A percentile compares a stretch with the other conserved stretches of the same genome.
phyloP scores from a whole-genome alignment of 2,888 invertebrate genomes.

The Lypha dubia region DNA sequence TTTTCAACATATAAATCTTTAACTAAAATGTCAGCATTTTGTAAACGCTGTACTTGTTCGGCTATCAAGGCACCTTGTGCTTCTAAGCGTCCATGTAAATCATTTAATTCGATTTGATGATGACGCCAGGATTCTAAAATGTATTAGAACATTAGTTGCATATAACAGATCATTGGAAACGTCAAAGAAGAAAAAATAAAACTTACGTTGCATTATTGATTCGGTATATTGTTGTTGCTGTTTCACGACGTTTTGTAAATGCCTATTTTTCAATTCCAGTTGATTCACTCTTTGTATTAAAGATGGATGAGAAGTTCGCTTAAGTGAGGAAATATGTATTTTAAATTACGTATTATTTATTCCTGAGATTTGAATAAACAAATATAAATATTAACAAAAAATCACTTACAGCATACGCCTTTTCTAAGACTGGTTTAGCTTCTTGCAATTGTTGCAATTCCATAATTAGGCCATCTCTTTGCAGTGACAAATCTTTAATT shows the following conservation, averaged over 20 bases:
- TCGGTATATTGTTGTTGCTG: slow-evolving; percentile 88
- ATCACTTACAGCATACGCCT: slow-evolving; percentile 82
- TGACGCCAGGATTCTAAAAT: slow-evolving; percentile 83
- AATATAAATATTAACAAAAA: not conserved
- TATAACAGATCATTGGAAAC: not conserved
- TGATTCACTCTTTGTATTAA: slow-evolving; percentile 83
- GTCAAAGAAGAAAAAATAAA: not conserved
- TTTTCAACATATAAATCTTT: slow-evolving; percentile 94
- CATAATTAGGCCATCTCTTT: slow-evolving; percentile 83
- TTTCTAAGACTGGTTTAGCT: slow-evolving; percentile 83
- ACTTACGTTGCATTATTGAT: slow-evolving; percentile 86
- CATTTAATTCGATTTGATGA: slow-evolving; percentile 83
- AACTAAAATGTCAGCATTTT: slow-evolving; percentile 89
- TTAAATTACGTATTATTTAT: not conserved
- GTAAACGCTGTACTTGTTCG: slow-evolving; percentile 87
- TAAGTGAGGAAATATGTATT: slow-evolving; percentile 18
- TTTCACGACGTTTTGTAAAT: slow-evolving; percentile 86
- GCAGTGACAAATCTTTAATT: slow-evolving; percentile 81
- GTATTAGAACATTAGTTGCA: not conserved
- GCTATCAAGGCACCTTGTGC: slow-evolving; percentile 84
- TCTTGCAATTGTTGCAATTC: slow-evolving; percentile 83
- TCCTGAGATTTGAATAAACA: not conserved
- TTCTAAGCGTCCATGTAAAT: slow-evolving; percentile 84
- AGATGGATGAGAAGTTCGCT: slow-evolving; percentile 83
- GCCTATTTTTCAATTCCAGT: slow-evolving; percentile 86